Percentiles rank a stretch among this genome's conserved stretches.
Evolutionary conservation across 1,140 invertebrate species (phyloP).

Genomic region (Aphelinus atriplicis): DNA sequence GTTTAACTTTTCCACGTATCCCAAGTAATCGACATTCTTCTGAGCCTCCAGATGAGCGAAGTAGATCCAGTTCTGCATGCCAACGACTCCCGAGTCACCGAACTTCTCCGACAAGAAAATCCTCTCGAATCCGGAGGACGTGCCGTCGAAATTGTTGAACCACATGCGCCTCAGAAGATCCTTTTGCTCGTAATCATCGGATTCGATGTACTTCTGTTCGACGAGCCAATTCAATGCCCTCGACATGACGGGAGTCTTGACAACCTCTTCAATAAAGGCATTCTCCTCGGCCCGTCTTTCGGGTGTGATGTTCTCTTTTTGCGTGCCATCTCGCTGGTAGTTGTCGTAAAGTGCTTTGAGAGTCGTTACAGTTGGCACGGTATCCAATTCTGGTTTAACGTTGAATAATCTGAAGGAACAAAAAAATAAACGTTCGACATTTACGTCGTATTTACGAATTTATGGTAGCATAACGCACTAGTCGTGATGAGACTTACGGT

Average conservation of each 20-base stretch:
- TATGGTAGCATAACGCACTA: background rate
- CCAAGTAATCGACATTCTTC: conserved; percentile 78
- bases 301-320: conserved; percentile 78
- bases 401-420: conserved; percentile 55
- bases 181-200: conserved; percentile 67
- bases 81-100: conserved; percentile 72
- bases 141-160: conserved; percentile 82
- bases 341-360: conserved; percentile 75
- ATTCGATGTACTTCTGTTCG: conserved; percentile 60
- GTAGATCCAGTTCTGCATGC: conserved; percentile 89
- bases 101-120: conserved; percentile 86
- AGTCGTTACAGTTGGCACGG: conserved; percentile 67
- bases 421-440: background rate
- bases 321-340: conserved; percentile 75
- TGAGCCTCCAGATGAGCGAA: conserved; percentile 77
- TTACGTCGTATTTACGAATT: background rate
- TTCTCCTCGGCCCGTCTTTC: conserved; percentile 67
- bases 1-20: conserved; percentile 76
- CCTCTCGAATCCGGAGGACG: conserved; percentile 88
- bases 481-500: conserved; percentile 51
- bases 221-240: conserved; percentile 69
- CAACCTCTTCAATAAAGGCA: conserved; percentile 69
- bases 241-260: conserved; percentile 71
- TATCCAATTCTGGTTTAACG: conserved; percentile 46
- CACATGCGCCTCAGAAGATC: conserved; percentile 80